Evolutionary conservation across 2,113 vertebrate species (phyloP), one percentile per base, ranked within the genome.

Genomic region (Oryzias woworae): DNA sequence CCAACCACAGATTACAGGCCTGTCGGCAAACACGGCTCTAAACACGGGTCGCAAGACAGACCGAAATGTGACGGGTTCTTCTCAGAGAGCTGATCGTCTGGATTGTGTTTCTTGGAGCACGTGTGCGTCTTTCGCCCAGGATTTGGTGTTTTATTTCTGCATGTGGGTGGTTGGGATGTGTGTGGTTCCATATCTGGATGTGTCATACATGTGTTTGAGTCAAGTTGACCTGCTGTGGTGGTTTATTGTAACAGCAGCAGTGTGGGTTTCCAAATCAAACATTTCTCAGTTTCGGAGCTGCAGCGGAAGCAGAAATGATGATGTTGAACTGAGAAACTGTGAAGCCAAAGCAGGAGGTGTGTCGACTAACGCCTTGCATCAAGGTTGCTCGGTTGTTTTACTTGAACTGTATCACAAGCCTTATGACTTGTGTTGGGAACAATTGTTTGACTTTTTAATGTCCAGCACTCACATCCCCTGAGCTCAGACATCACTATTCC

Each of bases 31-130:
- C 71, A 7, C 57, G 71, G 57, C 70, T 58, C 66, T 70, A 69
- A 72, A 83, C 81, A 62, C 5, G 73, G 83, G 78, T 82, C 85
- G 82, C 71, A 62, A 83, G 85, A 81, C 77, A 12, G 66, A 64
- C 81, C 71, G 66, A 72, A 84, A 80, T 81, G 79, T 87, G 81
- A 84, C 81, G 66, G 77, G 77, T 83, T 83, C 77, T 80, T 85
- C 83, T 62, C 43, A 77, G 65, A 65, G 80, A 71, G 57, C 61
- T 47, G 80, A 82, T 72, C 77, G 78, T 66, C 20, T 54, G 75
- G 66, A 62, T 81, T 70, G 46, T 73, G 65, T 88, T 22, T 79
- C 72, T 82, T 46, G 57, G 66, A 62, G 73, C 64, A 54, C 66
- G 53, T 47, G 63, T 55, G 75, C 62, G 71, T 80, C 62, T 80